A percentile compares a stretch with the other conserved stretches of the same genome.
phyloP scores from a whole-genome alignment of 2,113 vertebrate genomes.

The Canis aureus region DNA sequence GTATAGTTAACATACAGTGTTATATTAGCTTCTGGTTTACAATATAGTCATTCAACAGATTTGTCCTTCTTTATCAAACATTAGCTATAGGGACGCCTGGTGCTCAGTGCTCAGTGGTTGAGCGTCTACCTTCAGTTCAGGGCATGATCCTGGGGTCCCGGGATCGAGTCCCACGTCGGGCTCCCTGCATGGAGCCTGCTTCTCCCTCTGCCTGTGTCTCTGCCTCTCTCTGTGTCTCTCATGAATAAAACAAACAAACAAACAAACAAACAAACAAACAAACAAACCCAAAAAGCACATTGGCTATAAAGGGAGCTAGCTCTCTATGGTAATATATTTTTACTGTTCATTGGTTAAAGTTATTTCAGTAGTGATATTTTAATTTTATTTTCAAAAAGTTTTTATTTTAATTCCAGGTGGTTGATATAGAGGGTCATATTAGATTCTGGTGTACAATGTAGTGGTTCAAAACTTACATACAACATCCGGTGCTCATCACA shows the following conservation, averaged over 20 bases:
- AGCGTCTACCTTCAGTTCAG: too few relatives aligned
- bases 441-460: not conserved
- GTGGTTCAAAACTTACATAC: not conserved
- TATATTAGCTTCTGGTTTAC: too few relatives aligned
- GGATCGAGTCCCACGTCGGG: too few relatives aligned
- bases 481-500: not conserved
- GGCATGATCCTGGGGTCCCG: too few relatives aligned
- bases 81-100: not conserved
- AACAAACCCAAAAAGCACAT: not conserved
- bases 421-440: not conserved
- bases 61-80: not conserved
- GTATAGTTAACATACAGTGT: too few relatives aligned
- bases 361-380: constrained; percentile 7
- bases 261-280: too few relatives aligned
- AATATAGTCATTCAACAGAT: too few relatives aligned
- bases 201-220: too few relatives aligned
- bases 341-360: not conserved
- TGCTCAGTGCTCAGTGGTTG: too few relatives aligned
- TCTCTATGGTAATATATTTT: not conserved
- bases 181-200: too few relatives aligned
- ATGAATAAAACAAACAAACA: too few relatives aligned
- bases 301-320: not conserved
- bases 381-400: not conserved
- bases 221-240: too few relatives aligned
- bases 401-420: not conserved